These are phyloP conservation scores for Tridacna gigas DNA, from an alignment of 2,888 invertebrate species.

Conservation along the genomic window DNA sequence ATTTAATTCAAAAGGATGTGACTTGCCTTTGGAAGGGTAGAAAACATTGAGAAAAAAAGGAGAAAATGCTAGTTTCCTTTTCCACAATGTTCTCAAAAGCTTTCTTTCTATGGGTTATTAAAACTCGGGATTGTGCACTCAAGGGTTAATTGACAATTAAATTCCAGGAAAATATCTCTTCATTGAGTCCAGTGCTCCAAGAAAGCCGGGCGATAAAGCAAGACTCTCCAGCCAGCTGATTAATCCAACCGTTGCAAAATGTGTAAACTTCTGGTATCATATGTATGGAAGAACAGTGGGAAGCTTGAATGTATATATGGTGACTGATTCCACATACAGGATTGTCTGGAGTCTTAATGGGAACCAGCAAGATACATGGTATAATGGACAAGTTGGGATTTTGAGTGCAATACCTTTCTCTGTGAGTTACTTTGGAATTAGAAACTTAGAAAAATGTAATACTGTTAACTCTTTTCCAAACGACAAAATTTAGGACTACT, in stretches of 20 bases:
- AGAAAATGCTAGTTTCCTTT: too few species aligned
- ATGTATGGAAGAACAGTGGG: slow-evolving; percentile 80
- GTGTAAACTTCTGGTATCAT: slow-evolving; percentile 80
- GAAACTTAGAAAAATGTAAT: too few species aligned
- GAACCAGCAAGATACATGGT: slow-evolving; percentile 73
- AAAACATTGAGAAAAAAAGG: too few species aligned
- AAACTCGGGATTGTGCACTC: too few species aligned
- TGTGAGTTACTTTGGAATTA: slow-evolving; percentile 42
- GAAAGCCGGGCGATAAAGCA: slow-evolving; percentile 68
- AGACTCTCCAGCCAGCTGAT: slow-evolving; percentile 70
- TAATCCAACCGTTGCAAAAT: slow-evolving; percentile 55
- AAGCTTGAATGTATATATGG: slow-evolving; percentile 72
- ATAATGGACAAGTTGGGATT: slow-evolving; percentile 70
- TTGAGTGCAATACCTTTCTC: slow-evolving; percentile 53
- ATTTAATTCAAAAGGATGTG: too few species aligned
- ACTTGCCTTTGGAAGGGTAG: too few species aligned
- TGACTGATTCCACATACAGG: slow-evolving; percentile 57
- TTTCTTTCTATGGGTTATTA: too few species aligned
- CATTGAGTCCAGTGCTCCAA: slow-evolving; percentile 79
- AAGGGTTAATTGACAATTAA: too few species aligned
- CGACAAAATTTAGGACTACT: too few species aligned
- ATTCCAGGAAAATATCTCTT: slow-evolving; percentile 85
- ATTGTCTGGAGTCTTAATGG: slow-evolving; percentile 77
- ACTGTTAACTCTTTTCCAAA: too few species aligned
- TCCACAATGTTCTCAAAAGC: too few species aligned